Evolutionary conservation across 2,888 invertebrate genomes (phyloP), one percentile per base, ranked within the genome.

Genomic region (Argyra leucocephala): DNA sequence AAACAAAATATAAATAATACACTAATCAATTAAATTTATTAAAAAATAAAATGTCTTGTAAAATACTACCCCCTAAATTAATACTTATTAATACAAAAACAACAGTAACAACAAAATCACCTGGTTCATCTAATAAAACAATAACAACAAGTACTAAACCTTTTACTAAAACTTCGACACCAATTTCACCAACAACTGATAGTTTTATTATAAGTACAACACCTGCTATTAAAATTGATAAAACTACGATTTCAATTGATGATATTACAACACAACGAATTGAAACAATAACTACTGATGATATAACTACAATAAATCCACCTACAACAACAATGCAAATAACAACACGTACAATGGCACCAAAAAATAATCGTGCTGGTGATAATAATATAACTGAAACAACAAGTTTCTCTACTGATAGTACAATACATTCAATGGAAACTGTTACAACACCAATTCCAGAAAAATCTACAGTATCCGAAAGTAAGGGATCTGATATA

Each of bases 311-410:
- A 64, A 66, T 64, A 66, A 65, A 63, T 23, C 68, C 69, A 61
- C 66, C 24, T 66, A 65, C 31, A 69, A 67, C 57, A 66, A 67
- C 67, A 68, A 65, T 67, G 63, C 18, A 48, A 18, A n/a, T n/a
- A 48, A 18, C n/a, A 18, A 65, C 64, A 63, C 68, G 12, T 22
- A 23, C 22, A 66, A 65, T 37, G 21, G 36, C 22, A 31, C 75
- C 78, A 1, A 78, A 77, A 66, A 75, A 77, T 57, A 79, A 78
- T 69, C 75, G 80, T n/a, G 78, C 78, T 73, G 79, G 78, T 66
- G 79, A 78, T 63, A 78, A 78, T 69, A 78, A 78, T 69, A 79
- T 77, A 64, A 79, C 78, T 23, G 77, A 74, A 69, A 69, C 72
- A 23, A 71, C 71, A 9, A 64, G 65, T 18, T 37, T 66, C 18